phyloP scores from a whole-genome alignment of 2,888 invertebrate genomes.

The Brenthis hecate region DNA sequence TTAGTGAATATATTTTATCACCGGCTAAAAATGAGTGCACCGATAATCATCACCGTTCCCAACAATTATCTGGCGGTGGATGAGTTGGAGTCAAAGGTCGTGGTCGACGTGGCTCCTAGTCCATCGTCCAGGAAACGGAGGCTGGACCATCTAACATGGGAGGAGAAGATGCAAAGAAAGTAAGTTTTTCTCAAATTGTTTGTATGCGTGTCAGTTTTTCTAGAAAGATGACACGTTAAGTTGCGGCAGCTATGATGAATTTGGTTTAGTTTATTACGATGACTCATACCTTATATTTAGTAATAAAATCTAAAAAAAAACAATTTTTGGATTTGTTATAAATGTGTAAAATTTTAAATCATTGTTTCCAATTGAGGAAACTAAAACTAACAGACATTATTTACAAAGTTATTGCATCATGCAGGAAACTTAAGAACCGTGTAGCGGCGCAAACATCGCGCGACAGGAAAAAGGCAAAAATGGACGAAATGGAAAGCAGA shows the following conservation, averaged over 20 bases:
- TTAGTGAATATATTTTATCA: conserved; percentile 39
- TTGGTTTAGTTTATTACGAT: background rate
- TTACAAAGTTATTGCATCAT: conserved; percentile 40
- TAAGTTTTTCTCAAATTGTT: conserved; percentile 71
- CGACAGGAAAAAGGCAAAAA: conserved; percentile 96
- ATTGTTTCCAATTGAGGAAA: background rate
- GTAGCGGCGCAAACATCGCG: conserved; percentile 98
- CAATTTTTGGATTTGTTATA: background rate
- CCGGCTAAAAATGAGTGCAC: conserved; percentile 70
- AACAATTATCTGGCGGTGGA: conserved; percentile 73
- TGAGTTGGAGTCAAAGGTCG: conserved; percentile 59
- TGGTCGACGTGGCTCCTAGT: conserved; percentile 59
- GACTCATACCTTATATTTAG: background rate
- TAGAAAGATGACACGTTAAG: conserved; percentile 4
- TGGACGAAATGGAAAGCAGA: conserved; percentile 93
- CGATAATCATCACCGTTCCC: conserved; percentile 78
- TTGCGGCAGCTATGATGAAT: conserved; percentile 1
- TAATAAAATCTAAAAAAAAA: background rate
- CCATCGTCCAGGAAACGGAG: conserved; percentile 84
- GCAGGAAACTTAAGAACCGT: conserved; percentile 96
- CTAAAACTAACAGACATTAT: background rate
- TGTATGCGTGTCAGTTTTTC: conserved; percentile 30
- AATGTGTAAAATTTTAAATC: background rate
- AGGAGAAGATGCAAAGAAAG: conserved; percentile 94
- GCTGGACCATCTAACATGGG: conserved; percentile 92